phyloP scores from a whole-genome alignment of 2,113 vertebrate genomes.

The Amphiprion ocellaris region DNA sequence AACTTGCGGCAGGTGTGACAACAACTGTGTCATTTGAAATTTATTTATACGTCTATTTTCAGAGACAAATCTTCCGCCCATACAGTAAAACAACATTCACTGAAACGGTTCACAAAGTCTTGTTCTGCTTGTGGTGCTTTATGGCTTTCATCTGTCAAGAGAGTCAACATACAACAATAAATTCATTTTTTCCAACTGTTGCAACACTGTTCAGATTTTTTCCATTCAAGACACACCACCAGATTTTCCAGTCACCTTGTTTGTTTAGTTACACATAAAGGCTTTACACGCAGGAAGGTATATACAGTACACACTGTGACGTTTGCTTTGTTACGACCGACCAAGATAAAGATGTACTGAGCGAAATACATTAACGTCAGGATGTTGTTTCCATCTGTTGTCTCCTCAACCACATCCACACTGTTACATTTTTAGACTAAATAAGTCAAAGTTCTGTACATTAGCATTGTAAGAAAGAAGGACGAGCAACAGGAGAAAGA shows the following conservation, averaged over 20 bases:
- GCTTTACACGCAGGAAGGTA: background rate
- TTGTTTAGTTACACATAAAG: conserved; percentile 7
- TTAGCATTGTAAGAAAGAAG: background rate
- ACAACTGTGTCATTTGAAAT: background rate
- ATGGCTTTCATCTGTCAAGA: background rate
- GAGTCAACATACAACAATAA: background rate
- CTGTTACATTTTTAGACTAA: background rate
- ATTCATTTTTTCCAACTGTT: background rate
- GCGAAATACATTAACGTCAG: background rate
- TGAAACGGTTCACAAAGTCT: too few relatives aligned
- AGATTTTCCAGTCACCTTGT: background rate
- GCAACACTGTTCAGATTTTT: too few relatives aligned
- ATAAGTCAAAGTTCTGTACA: background rate
- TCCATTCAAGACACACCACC: too few relatives aligned
- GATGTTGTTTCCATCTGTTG: background rate
- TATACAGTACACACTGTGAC: background rate
- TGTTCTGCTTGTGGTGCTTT: background rate
- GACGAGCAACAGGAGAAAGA: background rate
- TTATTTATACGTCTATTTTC: background rate
- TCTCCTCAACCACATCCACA: background rate
- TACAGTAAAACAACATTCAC: background rate
- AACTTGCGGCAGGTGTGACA: background rate
- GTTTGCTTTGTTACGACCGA: background rate
- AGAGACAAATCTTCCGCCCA: background rate
- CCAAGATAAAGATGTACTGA: background rate